Base-by-base conservation (phyloP, 2,797 vertebrate species). In the Lacerta viridis region DNA sequence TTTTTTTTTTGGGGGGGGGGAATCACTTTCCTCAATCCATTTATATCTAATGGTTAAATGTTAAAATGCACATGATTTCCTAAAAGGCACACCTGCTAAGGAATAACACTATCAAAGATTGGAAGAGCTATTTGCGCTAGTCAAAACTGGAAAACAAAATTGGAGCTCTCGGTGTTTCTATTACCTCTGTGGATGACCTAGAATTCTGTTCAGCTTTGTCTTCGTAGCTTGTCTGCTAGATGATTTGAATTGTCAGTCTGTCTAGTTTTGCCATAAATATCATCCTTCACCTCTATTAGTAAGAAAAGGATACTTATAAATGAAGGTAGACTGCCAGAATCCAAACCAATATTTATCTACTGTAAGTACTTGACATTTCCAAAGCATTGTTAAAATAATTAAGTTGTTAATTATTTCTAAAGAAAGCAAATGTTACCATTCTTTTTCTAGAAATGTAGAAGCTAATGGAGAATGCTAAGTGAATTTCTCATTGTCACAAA, bases 361-460 rank as follows among this genome's bases (percentile, higher is more conserved):
- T 64, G 55, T 71, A 84, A 41, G 23, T 39, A 27, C 46, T 80
- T 84, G 82, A 46, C 66, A 80, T 80, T 84, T 88, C 80, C 82
- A 84, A 74, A 88, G 76, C 17, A 74, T 43, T 64, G 41, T 75
- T 85, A 85, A 66, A 80, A 66, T 23, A 64, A 84, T 55, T 74
- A 80, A 39, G 15, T 66, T 74, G 36, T 15, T 85, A 74, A 80
- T 74, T 64, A 80, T 80, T 66, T 27, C 15, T 84, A 41, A 85
- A 69, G 27, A 25, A 79, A 75, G 33, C 69, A 84, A 18, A 5
- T 75, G 81, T 15, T 0, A 8, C 46, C 71, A 25, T 64, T 17
- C 36, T 10, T 80, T 92, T 36, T 18, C 68, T 80, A 61, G 61
- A 83, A 83, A 20, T 10, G 39, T 46, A 17, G 75, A 87, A 80